Evolutionary conservation across 2,113 vertebrate species (phyloP).

Genomic region (Aldabrachelys gigantea): DNA sequence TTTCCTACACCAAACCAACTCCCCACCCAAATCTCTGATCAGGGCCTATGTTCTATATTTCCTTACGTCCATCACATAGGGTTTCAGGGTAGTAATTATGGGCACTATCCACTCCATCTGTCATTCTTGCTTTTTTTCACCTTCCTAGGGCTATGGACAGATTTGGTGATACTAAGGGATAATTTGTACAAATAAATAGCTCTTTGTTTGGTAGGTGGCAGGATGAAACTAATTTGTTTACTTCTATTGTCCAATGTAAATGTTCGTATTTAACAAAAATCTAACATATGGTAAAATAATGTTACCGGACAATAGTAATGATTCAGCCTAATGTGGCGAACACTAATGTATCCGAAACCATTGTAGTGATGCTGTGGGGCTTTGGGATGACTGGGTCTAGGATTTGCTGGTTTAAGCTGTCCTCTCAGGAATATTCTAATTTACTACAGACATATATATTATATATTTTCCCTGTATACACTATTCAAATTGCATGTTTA

Average conservation of each 20-base stretch:
- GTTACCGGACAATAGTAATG: neutral
- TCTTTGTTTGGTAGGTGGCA: neutral
- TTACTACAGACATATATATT: neutral
- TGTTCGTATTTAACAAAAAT: neutral
- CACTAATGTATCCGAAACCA: neutral
- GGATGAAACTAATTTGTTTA: neutral
- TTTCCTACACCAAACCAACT: too few relatives aligned
- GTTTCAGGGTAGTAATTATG: neutral
- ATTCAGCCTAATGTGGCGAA: neutral
- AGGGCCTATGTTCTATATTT: neutral
- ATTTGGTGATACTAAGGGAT: neutral
- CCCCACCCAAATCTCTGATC: neutral
- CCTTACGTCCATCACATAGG: neutral
- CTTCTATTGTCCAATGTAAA: neutral
- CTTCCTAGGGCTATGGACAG: neutral
- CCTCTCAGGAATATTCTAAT: neutral
- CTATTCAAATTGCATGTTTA: neutral
- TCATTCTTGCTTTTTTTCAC: rapidly evolving
- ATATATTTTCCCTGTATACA: neutral
- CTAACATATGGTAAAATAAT: neutral
- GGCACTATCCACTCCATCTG: rapidly evolving
- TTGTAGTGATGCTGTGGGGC: neutral
- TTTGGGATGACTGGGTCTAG: neutral
- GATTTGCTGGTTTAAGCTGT: neutral
- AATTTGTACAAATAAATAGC: neutral